Conservation (phyloP, 2,888 invertebrate species). For the Tinea trinotella region DNA sequence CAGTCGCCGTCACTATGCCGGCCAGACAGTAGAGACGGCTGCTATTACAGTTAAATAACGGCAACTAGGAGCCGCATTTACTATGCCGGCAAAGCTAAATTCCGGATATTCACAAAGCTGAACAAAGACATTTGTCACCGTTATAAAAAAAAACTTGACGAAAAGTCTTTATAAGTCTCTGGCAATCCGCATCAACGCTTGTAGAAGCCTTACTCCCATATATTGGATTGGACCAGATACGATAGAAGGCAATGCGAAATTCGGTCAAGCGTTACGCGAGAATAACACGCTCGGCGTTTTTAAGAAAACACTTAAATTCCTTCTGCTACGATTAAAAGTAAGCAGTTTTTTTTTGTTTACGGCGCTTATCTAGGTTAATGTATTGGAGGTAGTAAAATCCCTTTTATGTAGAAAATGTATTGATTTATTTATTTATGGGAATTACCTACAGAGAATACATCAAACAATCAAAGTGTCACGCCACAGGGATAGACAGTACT, state of each 20-base stretch:
- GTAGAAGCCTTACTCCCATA: constrained; percentile 13
- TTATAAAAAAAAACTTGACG: not conserved
- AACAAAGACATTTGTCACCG: no score
- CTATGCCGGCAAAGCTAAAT: no score
- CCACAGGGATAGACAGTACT: no score
- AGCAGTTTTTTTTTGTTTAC: not conserved
- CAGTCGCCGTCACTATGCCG: no score
- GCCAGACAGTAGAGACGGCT: no score
- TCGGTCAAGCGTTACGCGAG: constrained; percentile 16
- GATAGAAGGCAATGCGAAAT: constrained; percentile 13
- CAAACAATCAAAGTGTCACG: no score
- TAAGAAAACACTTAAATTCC: constrained; percentile 9
- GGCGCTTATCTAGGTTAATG: constrained; percentile 1
- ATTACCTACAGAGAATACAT: no score
- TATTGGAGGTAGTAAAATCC: not conserved
- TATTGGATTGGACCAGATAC: constrained; percentile 19
- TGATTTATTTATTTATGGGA: no score
- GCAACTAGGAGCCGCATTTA: no score
- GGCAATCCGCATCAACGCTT: constrained; percentile 15
- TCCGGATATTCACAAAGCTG: no score
- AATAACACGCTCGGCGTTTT: constrained; percentile 15
- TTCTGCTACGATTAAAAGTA: constrained; percentile 1
- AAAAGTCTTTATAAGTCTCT: not conserved
- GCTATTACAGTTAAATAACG: no score
- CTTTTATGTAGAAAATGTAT: no score